A percentile compares a stretch with the other conserved stretches of the same genome.
Conservation (phyloP, 1,140 invertebrate genomes). For the Nephila pilipes region DNA sequence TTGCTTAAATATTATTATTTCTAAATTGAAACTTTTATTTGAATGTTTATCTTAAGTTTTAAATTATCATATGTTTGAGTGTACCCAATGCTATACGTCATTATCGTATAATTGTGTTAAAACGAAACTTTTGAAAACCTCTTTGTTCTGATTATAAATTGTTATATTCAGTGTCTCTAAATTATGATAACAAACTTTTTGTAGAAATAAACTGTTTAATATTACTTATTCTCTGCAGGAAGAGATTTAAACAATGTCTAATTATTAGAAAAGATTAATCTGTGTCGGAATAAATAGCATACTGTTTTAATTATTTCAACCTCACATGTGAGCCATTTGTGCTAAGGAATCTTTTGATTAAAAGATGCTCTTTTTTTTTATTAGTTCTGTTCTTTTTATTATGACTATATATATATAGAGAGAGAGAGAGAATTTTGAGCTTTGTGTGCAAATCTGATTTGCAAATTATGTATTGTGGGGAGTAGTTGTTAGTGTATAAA, state of each 20-base stretch:
- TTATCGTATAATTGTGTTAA: too few species aligned
- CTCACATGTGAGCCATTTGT: constrained; percentile 15
- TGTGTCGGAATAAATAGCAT: neutral
- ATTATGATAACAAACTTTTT: too few species aligned
- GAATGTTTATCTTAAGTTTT: too few species aligned
- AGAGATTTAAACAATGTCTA: neutral
- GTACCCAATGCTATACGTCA: too few species aligned
- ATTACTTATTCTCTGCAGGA: neutral
- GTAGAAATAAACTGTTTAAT: too few species aligned
- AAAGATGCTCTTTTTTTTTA: neutral
- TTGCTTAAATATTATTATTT: too few species aligned
- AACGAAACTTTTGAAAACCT: too few species aligned
- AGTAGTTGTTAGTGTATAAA: constrained; percentile 67
- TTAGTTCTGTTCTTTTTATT: neutral
- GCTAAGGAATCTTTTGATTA: constrained; percentile 4
- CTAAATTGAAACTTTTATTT: too few species aligned
- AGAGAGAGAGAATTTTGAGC: constrained; percentile 32
- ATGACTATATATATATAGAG: neutral
- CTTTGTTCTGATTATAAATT: neutral
- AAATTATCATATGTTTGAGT: too few species aligned
- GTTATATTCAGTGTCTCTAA: neutral
- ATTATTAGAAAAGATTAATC: constrained; percentile 9
- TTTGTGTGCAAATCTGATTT: constrained; percentile 60
- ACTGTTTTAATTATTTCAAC: neutral
- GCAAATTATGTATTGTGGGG: constrained; percentile 55